Evolutionary conservation across 2,113 vertebrate genomes (phyloP).

Genomic region (Tauraco erythrolophus): DNA sequence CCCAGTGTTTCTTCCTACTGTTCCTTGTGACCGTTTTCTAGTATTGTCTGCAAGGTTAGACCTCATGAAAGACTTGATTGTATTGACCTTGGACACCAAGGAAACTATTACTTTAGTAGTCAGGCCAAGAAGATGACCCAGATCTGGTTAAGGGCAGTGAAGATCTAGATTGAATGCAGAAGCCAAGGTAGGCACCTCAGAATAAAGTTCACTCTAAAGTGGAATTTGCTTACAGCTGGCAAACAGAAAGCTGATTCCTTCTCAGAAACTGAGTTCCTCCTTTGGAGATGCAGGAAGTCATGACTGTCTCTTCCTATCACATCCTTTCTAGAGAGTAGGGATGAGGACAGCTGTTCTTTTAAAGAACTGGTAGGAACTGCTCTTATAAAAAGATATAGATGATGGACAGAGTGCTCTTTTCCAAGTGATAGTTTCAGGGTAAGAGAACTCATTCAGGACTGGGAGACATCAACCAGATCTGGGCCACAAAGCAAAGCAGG

Average conservation of each 20-base stretch:
- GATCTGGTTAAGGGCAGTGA: accelerated
- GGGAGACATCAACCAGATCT: neutral
- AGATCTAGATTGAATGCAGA: neutral
- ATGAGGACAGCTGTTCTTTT: neutral
- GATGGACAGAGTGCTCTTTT: neutral
- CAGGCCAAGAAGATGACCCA: neutral
- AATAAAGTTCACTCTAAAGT: neutral
- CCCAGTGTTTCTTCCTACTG: neutral
- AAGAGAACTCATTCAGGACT: neutral
- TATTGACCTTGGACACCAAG: neutral
- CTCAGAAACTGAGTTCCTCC: neutral
- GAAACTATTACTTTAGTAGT: neutral
- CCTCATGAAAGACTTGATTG: accelerated
- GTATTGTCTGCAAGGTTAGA: neutral
- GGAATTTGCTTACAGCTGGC: neutral
- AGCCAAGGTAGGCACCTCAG: neutral
- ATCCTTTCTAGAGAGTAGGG: neutral
- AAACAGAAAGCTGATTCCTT: neutral
- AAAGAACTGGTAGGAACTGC: neutral
- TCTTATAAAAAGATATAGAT: neutral
- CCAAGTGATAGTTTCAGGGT: neutral
- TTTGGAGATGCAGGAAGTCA: neutral
- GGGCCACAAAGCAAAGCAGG: neutral
- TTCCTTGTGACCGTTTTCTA: neutral
- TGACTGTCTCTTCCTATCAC: neutral